Conservation (phyloP, 2,888 invertebrate species). For the Notodromas monacha region DNA sequence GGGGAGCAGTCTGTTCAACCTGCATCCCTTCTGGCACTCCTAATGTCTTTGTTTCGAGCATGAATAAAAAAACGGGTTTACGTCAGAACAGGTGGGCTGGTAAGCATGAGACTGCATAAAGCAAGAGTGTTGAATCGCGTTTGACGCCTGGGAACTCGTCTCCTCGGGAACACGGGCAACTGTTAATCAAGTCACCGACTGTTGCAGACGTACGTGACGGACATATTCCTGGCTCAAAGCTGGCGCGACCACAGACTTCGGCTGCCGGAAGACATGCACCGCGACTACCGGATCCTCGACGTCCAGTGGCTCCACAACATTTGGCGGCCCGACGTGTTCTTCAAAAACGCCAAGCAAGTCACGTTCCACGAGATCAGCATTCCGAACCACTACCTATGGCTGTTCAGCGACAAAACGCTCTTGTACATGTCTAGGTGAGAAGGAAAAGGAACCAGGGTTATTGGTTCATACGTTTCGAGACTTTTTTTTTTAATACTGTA, state of each 20-base stretch:
- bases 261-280: slow-evolving; percentile 71
- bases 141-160: too few relatives aligned
- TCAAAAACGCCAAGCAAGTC: slow-evolving; percentile 67
- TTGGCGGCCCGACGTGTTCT: slow-evolving; percentile 74
- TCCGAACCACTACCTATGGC: slow-evolving; percentile 66
- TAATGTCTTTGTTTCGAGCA: too few relatives aligned
- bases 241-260: slow-evolving; percentile 63
- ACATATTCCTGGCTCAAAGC: slow-evolving; percentile 65
- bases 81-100: too few relatives aligned
- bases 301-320: slow-evolving; percentile 27
- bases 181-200: too few relatives aligned
- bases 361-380: slow-evolving; percentile 81
- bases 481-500: slow-evolving; percentile 6
- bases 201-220: slow-evolving; percentile 69
- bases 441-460: too few relatives aligned
- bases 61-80: too few relatives aligned
- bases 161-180: too few relatives aligned
- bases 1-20: too few relatives aligned
- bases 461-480: too few relatives aligned
- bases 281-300: slow-evolving; percentile 30
- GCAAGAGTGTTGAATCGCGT: too few relatives aligned
- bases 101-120: too few relatives aligned
- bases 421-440: slow-evolving; percentile 68
- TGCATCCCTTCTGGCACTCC: too few relatives aligned
- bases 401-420: slow-evolving; percentile 62